Conservation (phyloP, 2,888 invertebrate genomes). For the Calliphora vomitoria region DNA sequence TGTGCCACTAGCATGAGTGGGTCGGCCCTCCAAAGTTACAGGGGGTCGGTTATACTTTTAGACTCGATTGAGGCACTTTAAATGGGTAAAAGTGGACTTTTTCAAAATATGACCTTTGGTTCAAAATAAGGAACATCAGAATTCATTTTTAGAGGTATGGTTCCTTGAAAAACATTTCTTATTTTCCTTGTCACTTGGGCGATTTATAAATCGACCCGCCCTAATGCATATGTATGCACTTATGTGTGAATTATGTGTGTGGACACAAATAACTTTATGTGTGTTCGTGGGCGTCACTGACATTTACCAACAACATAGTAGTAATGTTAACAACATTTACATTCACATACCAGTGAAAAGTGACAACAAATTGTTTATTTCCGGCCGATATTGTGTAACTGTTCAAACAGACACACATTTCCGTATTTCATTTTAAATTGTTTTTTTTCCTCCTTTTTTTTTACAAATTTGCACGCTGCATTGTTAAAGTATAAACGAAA, state of each 20-base stretch:
- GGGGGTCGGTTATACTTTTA: no score
- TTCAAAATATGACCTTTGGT: no score
- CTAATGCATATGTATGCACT: no score
- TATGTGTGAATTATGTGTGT: not conserved
- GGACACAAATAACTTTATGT: not conserved
- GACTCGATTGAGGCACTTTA: no score
- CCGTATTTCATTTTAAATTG: not conserved
- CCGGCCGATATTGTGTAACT: conserved; percentile 42
- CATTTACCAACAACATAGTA: conserved; percentile 7
- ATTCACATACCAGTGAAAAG: conserved; percentile 36
- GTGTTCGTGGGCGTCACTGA: not conserved
- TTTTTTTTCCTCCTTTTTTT: conserved; percentile 24
- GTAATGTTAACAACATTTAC: conserved; percentile 7
- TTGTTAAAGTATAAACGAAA: conserved; percentile 22
- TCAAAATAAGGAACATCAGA: no score
- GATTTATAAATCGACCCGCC: no score
- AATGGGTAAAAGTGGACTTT: no score
- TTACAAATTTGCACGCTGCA: conserved; percentile 4
- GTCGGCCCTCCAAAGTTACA: no score
- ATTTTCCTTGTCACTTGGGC: no score
- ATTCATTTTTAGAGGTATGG: no score
- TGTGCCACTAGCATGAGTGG: no score
- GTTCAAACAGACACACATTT: conserved; percentile 30
- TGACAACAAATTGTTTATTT: conserved; percentile 56
- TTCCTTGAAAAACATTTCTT: no score